Base-by-base conservation (phyloP, 1,140 invertebrate species). In the Pemphigus obesinymphae region DNA sequence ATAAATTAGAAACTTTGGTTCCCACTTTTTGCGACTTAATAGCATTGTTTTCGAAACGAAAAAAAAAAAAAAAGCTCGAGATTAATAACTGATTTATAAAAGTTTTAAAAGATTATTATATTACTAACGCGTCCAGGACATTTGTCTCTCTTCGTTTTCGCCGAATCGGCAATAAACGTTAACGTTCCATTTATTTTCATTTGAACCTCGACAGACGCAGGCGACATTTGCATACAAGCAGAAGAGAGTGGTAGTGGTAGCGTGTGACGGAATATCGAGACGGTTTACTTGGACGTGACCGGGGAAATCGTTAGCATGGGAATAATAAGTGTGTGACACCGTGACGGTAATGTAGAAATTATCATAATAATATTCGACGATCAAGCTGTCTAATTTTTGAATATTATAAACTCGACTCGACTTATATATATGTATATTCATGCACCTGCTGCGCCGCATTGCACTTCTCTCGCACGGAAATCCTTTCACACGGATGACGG, bases 21-120 rank as follows among this genome's bases (percentile, higher is more conserved):
- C 31, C 40, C 53, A 78, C 31, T 80, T 80, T 80, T 58, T 45
- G 55, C 17, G 34, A 63, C 55, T 80, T 63, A 80, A 80, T 80
- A 40, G 55, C 76, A 58, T 61, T 80, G 76, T 80, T 80, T 80
- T 58, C 55, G 76, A 40, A 6, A 17, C 20, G 11, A 23, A 75
- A 58, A 75, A 76, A 76, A 40, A 50, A 45, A 2, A 11, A 5
- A 40, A 26, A 2, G 17, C 76, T 8, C 26, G 3, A 40, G 76
- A 80, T 80, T 80, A 80, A 80, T 80, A 80, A 80, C 76, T 61
- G 55, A 58, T 80, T 80, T 80, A 43, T 58, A 80, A 80, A 80
- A 80, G 76, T 80, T 63, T 31, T 45, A 40, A 80, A 80, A 63
- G n/a, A 61, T 58, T 80, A 43, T 80, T 76, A 58, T 55, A 13